These are phyloP conservation scores for Hylaea fasciaria DNA, from an alignment of 2,888 invertebrate species.

Conservation along the genomic window DNA sequence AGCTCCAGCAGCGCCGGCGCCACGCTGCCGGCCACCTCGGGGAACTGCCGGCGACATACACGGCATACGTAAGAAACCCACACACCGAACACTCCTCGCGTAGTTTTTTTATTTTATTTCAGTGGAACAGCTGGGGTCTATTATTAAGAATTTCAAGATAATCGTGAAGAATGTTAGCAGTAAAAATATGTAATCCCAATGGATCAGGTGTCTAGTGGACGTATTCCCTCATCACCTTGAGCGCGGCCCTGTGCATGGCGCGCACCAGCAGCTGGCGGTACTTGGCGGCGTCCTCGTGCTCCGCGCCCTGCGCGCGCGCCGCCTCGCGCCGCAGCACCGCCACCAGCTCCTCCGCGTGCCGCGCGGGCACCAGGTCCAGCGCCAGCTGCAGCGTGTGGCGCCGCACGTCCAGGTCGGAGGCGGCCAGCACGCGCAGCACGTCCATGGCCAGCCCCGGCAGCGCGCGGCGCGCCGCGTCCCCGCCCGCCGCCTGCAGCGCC, in stretches of 20 bases:
- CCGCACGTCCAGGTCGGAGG: slow-evolving; percentile 97
- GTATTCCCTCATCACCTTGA: too few species aligned
- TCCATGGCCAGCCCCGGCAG: slow-evolving; percentile 98
- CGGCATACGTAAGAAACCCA: too few species aligned
- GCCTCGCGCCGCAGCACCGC: slow-evolving; percentile 96
- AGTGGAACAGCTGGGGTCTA: too few species aligned
- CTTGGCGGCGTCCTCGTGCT: slow-evolving; percentile 97
- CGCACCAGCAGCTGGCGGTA: slow-evolving; percentile 98
- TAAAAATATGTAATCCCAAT: too few species aligned
- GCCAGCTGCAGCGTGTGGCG: slow-evolving; percentile 91
- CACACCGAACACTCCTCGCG: too few species aligned
- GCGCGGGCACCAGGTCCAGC: slow-evolving; percentile 41
- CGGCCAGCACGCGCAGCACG: slow-evolving; percentile 95
- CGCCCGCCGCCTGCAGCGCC: slow-evolving; percentile 93
- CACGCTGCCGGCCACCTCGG: slow-evolving; percentile 96
- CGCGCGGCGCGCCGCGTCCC: slow-evolving; percentile 91
- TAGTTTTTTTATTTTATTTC: too few species aligned
- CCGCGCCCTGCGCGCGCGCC: slow-evolving; percentile 93
- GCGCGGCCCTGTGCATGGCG: slow-evolving; percentile 96
- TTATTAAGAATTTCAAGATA: too few species aligned
- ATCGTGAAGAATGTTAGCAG: too few species aligned
- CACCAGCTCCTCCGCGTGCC: slow-evolving; percentile 90
- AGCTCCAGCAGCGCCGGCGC: slow-evolving; percentile 98
- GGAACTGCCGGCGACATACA: slow-evolving; percentile 55
- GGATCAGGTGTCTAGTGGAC: too few species aligned